Base-by-base conservation (phyloP, 2,888 invertebrate species). In the Heterodera filipjevi region DNA sequence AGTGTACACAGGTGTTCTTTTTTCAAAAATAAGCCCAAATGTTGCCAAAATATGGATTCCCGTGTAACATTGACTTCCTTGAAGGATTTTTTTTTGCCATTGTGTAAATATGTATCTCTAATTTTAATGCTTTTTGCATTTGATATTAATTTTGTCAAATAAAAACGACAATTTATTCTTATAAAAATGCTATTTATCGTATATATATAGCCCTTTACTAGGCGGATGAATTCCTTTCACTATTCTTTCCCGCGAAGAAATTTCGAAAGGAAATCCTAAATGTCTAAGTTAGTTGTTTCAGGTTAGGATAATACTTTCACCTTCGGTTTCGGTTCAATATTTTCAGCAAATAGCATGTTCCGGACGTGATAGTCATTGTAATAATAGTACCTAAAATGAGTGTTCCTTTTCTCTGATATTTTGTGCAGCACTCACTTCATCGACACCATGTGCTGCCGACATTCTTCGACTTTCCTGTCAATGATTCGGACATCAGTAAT, bases 221-320 rank as follows among this genome's bases (percentile, higher is more conserved):
- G 39, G 39, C 27, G 30, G 2, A 30, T 14, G 10, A 10, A 30
- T 32, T 66, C 10, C 5, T 32, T 66, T 32, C 66, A n/a, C 22
- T 82, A 89, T 71, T 90, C 89, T 84, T 90, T 90, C 71, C 90
- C 90, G 78, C 89, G 89, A 83, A 90, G 90, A 87, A 91, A 91
- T 82, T 90, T 90, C 44, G 90, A 90, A 35, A 91, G 86, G 85
- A 91, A 91, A 77, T 84, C 59, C 59, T 59, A 46, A 70, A 39
- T 6, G 5, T 0, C 8, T 32, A 44, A 39, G n/a, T 10, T 10
- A 10, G n/a, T 6, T n/a, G n/a, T n/a, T n/a, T n/a, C n/a, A n/a
- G n/a, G 84, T 90, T 2, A 35, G 8, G 22, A n/a, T 32, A 33
- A 19, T 5, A 19, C 16, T 35, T 33, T 12, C 27, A 59, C 90